A percentile compares a stretch with the other conserved stretches of the same genome.
Evolutionary conservation across 2,113 vertebrate species (phyloP).

Genomic region (Tylochromis polylepis): DNA sequence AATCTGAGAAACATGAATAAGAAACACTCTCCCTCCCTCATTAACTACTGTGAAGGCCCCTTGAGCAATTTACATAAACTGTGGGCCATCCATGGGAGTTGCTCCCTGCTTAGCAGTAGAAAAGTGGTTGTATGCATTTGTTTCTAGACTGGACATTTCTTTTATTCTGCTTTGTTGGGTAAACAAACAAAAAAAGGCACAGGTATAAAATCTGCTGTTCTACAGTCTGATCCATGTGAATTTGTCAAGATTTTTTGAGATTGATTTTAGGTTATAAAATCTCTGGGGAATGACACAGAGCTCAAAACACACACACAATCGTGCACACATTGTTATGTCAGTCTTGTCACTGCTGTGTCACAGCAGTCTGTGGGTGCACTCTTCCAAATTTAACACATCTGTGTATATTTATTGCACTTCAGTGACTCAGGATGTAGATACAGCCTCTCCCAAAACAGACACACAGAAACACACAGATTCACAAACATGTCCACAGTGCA

Average conservation of each 20-base stretch:
- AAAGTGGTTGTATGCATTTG: neutral
- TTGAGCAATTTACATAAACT: conserved; percentile 29
- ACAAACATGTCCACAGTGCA: neutral
- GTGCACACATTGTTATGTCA: neutral
- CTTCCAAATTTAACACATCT: conserved; percentile 39
- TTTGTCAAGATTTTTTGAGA: conserved; percentile 1
- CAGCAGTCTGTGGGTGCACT: conserved; percentile 5
- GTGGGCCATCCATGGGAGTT: neutral
- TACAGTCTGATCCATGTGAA: neutral
- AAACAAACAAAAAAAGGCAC: neutral
- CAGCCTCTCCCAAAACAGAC: neutral
- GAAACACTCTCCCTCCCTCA: conserved; percentile 29
- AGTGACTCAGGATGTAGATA: neutral
- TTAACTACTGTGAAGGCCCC: conserved; percentile 30
- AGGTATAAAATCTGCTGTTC: neutral
- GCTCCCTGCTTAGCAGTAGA: neutral
- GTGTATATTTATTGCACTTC: conserved; percentile 39
- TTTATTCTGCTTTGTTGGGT: neutral
- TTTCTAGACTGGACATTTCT: neutral
- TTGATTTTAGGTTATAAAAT: conserved; percentile 18
- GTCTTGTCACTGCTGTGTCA: neutral
- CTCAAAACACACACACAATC: conserved; percentile 7
- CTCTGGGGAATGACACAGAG: neutral
- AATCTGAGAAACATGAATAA: conserved; percentile 26
- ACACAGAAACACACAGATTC: neutral